phyloP scores from a whole-genome alignment of 2,113 vertebrate genomes.

The Odobenus rosmarus region DNA sequence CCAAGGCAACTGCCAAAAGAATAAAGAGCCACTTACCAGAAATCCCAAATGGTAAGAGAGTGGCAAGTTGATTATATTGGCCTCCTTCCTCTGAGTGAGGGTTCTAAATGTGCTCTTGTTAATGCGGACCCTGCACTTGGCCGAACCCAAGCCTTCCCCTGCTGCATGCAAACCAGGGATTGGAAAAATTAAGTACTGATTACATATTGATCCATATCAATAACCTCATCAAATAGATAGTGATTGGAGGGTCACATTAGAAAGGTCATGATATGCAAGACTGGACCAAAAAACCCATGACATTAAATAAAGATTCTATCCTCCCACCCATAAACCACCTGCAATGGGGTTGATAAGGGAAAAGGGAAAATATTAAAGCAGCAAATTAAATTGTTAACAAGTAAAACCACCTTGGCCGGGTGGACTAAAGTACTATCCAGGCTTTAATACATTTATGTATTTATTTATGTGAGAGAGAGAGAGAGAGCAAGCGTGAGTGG shows the following conservation, averaged over 20 bases:
- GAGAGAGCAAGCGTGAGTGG: background rate
- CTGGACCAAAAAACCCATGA: background rate
- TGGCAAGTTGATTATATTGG: background rate
- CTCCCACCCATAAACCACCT: background rate
- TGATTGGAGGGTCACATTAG: background rate
- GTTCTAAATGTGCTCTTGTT: background rate
- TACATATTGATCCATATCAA: background rate
- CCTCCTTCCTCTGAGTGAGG: background rate
- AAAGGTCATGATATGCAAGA: background rate
- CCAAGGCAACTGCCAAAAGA: background rate
- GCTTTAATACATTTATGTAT: background rate
- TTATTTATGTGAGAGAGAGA: too few relatives aligned
- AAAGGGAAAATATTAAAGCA: background rate
- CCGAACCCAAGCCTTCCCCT: background rate
- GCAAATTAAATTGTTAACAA: background rate
- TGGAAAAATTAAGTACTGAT: background rate
- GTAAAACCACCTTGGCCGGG: background rate
- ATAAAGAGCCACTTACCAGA: background rate
- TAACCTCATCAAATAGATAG: background rate
- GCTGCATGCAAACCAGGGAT: background rate
- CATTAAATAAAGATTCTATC: background rate
- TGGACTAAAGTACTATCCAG: background rate
- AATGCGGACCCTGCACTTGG: background rate
- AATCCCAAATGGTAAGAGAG: background rate
- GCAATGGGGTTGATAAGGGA: background rate